A percentile compares a stretch with the other conserved stretches of the same genome.
phyloP scores from a whole-genome alignment of 2,797 vertebrate genomes.

The Mallotus villosus region DNA sequence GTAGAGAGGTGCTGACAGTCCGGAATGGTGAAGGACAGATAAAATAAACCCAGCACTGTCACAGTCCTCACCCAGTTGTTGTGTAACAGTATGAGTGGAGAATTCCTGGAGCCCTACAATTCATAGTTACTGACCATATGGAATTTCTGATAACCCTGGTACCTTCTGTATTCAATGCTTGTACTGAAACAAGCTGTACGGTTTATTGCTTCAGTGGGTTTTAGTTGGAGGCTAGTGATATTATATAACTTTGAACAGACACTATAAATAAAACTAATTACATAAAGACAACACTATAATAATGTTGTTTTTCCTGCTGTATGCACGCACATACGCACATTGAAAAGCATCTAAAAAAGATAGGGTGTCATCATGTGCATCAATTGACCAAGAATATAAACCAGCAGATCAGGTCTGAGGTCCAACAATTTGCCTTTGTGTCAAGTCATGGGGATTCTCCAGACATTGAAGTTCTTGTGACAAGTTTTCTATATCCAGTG shows the following conservation, averaged over 20 bases:
- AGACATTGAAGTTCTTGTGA: no score
- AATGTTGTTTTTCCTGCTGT: background rate
- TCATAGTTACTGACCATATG: background rate
- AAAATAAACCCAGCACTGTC: no score
- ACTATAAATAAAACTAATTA: constrained; percentile 51
- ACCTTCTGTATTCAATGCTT: constrained; percentile 18
- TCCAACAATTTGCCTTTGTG: no score
- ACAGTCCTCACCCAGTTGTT: background rate
- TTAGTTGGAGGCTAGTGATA: constrained; percentile 35
- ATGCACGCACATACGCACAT: constrained; percentile 5
- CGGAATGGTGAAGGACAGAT: background rate
- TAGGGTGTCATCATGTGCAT: no score
- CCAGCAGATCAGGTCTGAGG: no score
- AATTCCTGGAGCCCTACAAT: background rate
- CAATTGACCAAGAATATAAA: no score
- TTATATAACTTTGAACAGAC: constrained; percentile 41
- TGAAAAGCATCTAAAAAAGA: background rate
- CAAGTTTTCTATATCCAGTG: no score
- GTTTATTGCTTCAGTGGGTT: constrained; percentile 13
- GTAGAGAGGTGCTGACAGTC: constrained; percentile 1
- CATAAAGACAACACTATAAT: constrained; percentile 46
- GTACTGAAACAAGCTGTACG: constrained; percentile 18
- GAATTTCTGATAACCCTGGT: constrained; percentile 2
- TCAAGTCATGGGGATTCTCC: no score
- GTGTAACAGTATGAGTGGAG: background rate